phyloP scores from a whole-genome alignment of 1,140 invertebrate genomes.

The Tetramorium parvispinum region DNA sequence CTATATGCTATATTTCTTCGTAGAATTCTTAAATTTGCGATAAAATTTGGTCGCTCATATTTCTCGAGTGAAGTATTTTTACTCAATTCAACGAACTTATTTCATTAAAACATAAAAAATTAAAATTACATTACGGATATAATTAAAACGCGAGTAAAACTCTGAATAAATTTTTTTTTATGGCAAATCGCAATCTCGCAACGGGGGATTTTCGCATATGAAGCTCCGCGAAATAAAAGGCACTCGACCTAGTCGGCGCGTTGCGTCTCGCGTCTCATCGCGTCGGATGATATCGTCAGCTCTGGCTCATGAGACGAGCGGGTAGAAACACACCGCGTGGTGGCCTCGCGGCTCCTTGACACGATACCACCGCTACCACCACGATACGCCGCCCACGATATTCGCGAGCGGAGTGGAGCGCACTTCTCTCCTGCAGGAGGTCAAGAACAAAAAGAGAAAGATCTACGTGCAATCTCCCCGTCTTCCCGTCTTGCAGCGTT shows the following conservation, averaged over 20 bases:
- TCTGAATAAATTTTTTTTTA: not conserved
- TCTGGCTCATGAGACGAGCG: conserved; percentile 44
- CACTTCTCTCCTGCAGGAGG: conserved; percentile 48
- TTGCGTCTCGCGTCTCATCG: not conserved
- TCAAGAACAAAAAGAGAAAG: conserved; percentile 51
- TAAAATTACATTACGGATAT: not conserved
- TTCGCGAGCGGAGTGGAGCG: conserved; percentile 49
- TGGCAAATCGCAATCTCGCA: not conserved
- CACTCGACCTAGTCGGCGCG: not conserved
- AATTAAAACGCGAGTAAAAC: not conserved
- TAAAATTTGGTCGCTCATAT: not conserved
- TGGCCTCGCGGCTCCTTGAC: conserved; percentile 67
- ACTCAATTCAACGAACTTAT: not conserved
- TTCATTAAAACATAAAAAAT: not conserved
- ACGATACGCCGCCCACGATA: conserved; percentile 67
- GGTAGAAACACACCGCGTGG: not conserved
- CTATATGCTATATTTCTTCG: not conserved
- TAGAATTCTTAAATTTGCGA: not conserved
- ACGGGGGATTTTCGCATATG: not conserved
- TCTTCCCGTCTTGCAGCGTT: not conserved
- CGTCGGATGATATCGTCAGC: conserved; percentile 10
- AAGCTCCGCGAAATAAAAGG: not conserved
- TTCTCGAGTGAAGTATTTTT: conserved; percentile 3
- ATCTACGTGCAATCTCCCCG: conserved; percentile 12
- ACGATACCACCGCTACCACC: conserved; percentile 60